Percentiles rank a stretch among this genome's conserved stretches.
phyloP scores from a whole-genome alignment of 2,113 vertebrate species.

The Malaclemys terrapin region DNA sequence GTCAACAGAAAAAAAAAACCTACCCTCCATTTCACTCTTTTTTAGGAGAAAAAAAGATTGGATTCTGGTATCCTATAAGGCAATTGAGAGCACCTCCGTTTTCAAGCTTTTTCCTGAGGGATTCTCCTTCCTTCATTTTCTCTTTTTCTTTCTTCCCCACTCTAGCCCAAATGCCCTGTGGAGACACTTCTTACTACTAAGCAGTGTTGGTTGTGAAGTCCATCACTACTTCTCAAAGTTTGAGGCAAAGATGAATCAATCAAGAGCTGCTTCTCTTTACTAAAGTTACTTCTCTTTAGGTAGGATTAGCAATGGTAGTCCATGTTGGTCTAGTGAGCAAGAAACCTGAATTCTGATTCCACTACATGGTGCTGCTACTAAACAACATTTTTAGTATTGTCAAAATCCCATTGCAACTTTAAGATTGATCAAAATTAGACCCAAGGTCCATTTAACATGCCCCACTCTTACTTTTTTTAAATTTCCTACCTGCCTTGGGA shows the following conservation, averaged over 20 bases:
- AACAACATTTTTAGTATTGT: not conserved
- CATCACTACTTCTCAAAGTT: not conserved
- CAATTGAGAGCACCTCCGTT: accelerated
- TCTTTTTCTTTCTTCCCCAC: not conserved
- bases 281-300: not conserved
- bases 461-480: not conserved
- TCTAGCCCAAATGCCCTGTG: not conserved
- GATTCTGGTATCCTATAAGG: not conserved
- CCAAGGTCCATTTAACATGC: not conserved
- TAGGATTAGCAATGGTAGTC: not conserved
- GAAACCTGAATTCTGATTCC: not conserved
- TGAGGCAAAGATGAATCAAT: accelerated
- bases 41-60: not conserved
- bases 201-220: accelerated
- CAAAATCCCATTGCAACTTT: not conserved
- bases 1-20: not conserved
- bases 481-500: not conserved
- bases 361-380: not conserved
- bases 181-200: not conserved
- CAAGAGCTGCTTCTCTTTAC: not conserved
- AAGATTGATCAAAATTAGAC: accelerated
- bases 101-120: no score
- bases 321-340: not conserved
- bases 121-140: not conserved
- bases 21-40: not conserved